Evolutionary conservation across 1,140 invertebrate species (phyloP).

Genomic region (Leptestheria dahalacensis): DNA sequence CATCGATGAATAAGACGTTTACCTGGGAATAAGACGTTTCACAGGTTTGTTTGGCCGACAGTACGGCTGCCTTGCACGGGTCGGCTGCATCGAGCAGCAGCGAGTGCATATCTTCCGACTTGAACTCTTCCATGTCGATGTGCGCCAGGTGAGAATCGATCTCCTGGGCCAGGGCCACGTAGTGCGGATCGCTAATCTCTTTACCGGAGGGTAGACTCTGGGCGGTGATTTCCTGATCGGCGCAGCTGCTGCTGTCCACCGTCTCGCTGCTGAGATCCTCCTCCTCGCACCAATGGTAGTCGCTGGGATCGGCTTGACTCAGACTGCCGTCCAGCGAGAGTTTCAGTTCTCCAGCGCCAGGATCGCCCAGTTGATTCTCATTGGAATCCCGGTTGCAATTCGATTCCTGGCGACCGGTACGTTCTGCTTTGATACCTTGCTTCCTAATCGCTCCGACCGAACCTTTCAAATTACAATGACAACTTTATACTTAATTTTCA

Average conservation of each 20-base stretch:
- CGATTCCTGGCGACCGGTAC: too few species aligned
- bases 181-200: constrained; percentile 25
- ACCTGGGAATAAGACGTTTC: constrained; percentile 28
- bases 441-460: neutral
- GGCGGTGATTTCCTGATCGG: neutral
- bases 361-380: too few species aligned
- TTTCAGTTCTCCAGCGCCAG: too few species aligned
- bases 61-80: neutral
- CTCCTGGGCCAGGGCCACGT: constrained; percentile 70
- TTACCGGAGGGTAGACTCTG: neutral
- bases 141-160: constrained; percentile 82
- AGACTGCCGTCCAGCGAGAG: neutral
- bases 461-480: neutral
- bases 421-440: neutral
- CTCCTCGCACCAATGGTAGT: constrained; percentile 15
- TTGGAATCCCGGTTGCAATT: too few species aligned
- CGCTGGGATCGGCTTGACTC: neutral
- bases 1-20: neutral
- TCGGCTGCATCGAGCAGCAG: constrained; percentile 36
- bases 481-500: neutral
- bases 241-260: neutral
- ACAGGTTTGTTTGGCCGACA: neutral
- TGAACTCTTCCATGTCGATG: constrained; percentile 85
- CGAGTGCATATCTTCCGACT: constrained; percentile 75
- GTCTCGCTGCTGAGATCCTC: constrained; percentile 10